Conservation (phyloP, 2,888 invertebrate genomes). For the Eristalis tenax region DNA sequence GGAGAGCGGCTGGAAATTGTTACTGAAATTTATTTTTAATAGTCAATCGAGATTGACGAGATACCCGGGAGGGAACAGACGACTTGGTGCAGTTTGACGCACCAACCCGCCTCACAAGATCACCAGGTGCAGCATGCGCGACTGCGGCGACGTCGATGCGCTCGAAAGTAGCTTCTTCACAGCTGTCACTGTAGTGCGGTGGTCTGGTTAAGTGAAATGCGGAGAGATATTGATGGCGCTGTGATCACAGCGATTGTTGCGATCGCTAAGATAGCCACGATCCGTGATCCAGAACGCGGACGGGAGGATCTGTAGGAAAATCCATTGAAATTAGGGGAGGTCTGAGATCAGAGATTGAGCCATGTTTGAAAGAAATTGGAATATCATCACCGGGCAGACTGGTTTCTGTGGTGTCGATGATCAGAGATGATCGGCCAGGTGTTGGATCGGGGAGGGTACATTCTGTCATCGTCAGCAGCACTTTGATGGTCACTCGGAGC, state of each 20-base stretch:
- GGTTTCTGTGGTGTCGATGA: neutral
- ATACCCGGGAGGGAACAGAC: neutral
- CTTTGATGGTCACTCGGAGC: neutral
- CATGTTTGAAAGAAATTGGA: neutral
- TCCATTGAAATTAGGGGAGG: neutral
- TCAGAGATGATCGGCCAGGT: neutral
- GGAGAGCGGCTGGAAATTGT: neutral
- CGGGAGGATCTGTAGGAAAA: neutral
- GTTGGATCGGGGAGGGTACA: neutral
- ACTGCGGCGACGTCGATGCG: neutral
- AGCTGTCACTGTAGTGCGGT: neutral
- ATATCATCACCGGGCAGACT: neutral
- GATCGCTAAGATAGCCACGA: neutral
- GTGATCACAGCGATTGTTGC: neutral
- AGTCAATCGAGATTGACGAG: conserved; percentile 12
- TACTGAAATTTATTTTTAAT: conserved; percentile 38
- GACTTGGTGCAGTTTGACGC: neutral
- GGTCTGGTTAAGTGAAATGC: neutral
- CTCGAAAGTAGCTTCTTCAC: neutral
- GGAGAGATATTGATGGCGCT: neutral
- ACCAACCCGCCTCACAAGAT: neutral
- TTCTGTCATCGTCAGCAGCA: neutral
- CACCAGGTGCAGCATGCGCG: neutral
- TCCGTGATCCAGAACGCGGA: neutral
- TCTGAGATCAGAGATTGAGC: neutral